Percentiles rank a stretch among this genome's conserved stretches.
Conservation (phyloP, 1,140 invertebrate genomes). For the Dendroctonus valens region DNA sequence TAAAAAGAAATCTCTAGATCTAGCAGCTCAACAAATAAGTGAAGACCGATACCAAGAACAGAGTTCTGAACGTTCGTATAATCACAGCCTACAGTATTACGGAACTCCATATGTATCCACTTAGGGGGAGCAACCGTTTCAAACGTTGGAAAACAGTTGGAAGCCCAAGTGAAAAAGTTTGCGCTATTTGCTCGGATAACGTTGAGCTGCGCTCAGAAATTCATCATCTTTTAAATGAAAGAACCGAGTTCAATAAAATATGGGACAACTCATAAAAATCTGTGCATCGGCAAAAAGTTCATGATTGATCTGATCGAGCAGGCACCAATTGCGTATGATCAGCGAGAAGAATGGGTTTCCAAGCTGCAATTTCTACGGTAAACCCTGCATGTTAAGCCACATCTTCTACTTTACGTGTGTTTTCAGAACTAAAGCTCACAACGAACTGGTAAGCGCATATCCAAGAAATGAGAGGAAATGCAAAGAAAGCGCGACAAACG, state of each 20-base stretch:
- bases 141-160: slow-evolving; percentile 67
- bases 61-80: slow-evolving; percentile 48
- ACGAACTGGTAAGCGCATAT: slow-evolving; percentile 48
- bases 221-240: slow-evolving; percentile 72
- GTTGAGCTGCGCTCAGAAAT: slow-evolving; percentile 71
- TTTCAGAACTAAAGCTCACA: slow-evolving; percentile 59
- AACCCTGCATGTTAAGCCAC: too few relatives aligned
- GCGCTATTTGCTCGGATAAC: slow-evolving; percentile 71
- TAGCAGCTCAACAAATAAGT: slow-evolving; percentile 51
- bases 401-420: neutral
- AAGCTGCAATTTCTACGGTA: slow-evolving; percentile 72
- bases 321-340: slow-evolving; percentile 81
- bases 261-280: slow-evolving; percentile 68
- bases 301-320: slow-evolving; percentile 84
- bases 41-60: slow-evolving; percentile 56
- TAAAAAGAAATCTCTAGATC: slow-evolving; percentile 39
- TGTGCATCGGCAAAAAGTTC: slow-evolving; percentile 72
- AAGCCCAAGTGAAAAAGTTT: slow-evolving; percentile 71
- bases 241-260: slow-evolving; percentile 49
- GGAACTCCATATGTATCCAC: neutral
- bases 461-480: slow-evolving; percentile 79
- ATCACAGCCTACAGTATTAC: neutral
- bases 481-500: slow-evolving; percentile 80
- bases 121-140: slow-evolving; percentile 56
- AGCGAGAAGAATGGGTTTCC: slow-evolving; percentile 79